Percentiles rank a stretch among this genome's conserved stretches.
These are phyloP conservation scores for Lophius americanus DNA, from an alignment of 2,797 vertebrate genomes.

Conservation along the genomic window DNA sequence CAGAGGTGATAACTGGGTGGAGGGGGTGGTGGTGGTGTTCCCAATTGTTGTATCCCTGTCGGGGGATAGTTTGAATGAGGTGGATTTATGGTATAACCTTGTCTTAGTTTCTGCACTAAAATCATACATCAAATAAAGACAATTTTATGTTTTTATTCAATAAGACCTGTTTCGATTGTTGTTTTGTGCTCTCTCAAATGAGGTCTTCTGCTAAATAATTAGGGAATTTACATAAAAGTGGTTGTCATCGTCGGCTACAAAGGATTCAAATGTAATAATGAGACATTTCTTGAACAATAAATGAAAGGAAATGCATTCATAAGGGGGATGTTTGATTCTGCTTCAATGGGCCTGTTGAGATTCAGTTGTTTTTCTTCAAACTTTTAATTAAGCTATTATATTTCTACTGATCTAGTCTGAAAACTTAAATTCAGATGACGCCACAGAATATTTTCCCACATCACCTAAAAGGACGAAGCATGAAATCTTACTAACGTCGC, in stretches of 20 bases:
- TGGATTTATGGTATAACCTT: not conserved
- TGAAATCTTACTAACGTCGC: constrained; percentile 22
- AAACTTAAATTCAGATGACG: constrained; percentile 9
- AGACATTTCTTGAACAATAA: constrained; percentile 24
- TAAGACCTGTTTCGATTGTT: not conserved
- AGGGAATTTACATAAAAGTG: constrained; percentile 10
- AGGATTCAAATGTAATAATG: constrained; percentile 17
- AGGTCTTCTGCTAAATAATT: not conserved
- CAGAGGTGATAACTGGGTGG: constrained; percentile 52
- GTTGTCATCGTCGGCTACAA: constrained; percentile 1
- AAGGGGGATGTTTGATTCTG: constrained; percentile 9
- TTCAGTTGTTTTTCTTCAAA: not conserved
- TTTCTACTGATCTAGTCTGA: constrained; percentile 11
- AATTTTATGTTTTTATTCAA: not conserved
- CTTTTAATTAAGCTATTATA: constrained; percentile 19
- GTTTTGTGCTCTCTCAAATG: constrained; percentile 1
- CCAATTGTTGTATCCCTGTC: constrained; percentile 15
- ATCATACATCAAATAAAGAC: not conserved
- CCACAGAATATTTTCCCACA: constrained; percentile 9
- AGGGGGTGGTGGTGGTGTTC: constrained; percentile 12
- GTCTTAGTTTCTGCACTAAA: not conserved
- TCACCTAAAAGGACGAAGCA: constrained; percentile 11
- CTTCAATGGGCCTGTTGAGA: constrained; percentile 1
- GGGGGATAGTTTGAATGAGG: not conserved
- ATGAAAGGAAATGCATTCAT: constrained; percentile 16